Base-by-base conservation (phyloP, 2,888 invertebrate species). In the Drosophila hamatofila region DNA sequence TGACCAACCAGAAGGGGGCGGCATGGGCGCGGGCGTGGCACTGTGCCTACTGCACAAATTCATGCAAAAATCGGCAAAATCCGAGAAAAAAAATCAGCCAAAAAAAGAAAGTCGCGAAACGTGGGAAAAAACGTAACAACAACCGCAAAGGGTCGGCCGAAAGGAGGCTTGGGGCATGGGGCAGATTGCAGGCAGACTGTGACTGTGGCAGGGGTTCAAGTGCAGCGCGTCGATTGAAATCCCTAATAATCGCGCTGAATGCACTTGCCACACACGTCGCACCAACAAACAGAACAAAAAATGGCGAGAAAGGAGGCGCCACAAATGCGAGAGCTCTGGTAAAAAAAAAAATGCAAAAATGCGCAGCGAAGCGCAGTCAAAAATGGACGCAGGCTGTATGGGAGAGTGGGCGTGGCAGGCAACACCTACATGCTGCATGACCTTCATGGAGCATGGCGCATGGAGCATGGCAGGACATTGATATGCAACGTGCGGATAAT, bases 401-500 rank as follows among this genome's bases (percentile, higher is more conserved):
- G 3, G 6, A 9, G 33, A 1, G 23, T 44, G 35, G 41, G 57
- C 54, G 54, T 25, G 37, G 37, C 37, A 25, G 37, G 60, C 56
- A 65, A 61, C 69, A 70, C 57, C 63, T 62, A 46, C 55, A 56
- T 30, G 56, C 42, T 21, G 56, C 56, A 72, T 80, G 89, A 84
- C 84, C 84, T 84, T 84, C 89, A 76, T 52, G 51, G 51, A 8
- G 33, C 37, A 52, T 18, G 39, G 25, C 16, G 44, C 89, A 81
- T 51, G 52, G 46, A 11, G 35, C 42, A 41, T 25, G 44, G 27
- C 75, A 83, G 86, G 78, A 80, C 88, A 86, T 86, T 86, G 86
- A 86, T 86, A 86, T 86, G 86, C 90, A 86, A 73, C 81, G 73
- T 78, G 78, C 78, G 86, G 86, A 89, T 89, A 89, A 89, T 89